A percentile compares a stretch with the other conserved stretches of the same genome.
These are phyloP conservation scores for Resseliella maxima DNA, from an alignment of 2,888 invertebrate genomes.

Conservation along the genomic window DNA sequence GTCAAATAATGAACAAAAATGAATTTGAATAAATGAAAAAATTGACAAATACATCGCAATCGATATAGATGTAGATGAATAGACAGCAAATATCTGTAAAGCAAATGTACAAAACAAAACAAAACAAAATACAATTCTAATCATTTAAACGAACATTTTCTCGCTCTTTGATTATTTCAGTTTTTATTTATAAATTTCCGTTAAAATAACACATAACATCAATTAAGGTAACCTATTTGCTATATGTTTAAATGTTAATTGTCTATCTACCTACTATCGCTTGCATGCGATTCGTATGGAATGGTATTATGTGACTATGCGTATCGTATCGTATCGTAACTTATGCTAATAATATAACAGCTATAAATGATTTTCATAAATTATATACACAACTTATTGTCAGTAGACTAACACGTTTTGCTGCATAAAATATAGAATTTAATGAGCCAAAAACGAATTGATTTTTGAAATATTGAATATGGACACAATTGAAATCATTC, in stretches of 20 bases:
- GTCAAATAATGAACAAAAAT: too few species aligned
- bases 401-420: background rate
- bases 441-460: too few species aligned
- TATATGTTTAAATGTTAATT: background rate
- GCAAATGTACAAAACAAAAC: background rate
- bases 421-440: too few species aligned
- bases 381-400: background rate
- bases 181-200: background rate
- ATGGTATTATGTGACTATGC: too few species aligned
- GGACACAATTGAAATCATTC: too few species aligned
- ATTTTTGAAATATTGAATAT: too few species aligned
- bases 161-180: background rate
- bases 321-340: background rate
- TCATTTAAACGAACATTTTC: background rate
- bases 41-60: too few species aligned
- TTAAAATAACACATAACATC: background rate
- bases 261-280: too few species aligned
- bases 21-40: too few species aligned
- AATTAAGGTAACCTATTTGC: slow-evolving; percentile 1
- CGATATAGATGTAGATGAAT: too few species aligned
- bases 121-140: background rate
- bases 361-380: background rate
- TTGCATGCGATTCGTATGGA: too few species aligned
- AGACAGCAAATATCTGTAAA: too few species aligned
- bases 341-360: background rate